Evolutionary conservation across 2,113 vertebrate species (phyloP).

Genomic region (Cepphus grylle): DNA sequence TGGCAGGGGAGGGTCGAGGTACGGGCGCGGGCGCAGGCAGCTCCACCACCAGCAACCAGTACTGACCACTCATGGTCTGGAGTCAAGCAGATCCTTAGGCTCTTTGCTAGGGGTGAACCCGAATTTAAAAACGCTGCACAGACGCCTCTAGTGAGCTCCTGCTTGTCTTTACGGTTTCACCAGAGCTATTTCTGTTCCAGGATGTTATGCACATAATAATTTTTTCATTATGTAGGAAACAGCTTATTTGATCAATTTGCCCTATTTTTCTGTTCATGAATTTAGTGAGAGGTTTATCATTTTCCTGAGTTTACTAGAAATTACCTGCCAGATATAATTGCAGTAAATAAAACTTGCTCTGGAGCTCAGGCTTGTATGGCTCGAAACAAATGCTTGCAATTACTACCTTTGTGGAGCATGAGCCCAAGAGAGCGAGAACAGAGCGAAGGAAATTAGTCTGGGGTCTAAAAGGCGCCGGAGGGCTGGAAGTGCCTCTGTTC

Average conservation of each 20-base stretch:
- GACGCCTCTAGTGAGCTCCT: background rate
- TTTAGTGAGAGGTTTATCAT: slow-evolving; percentile 25
- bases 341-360: slow-evolving; percentile 46
- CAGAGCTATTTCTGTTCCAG: slow-evolving; percentile 31
- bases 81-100: background rate
- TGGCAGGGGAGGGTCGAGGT: background rate
- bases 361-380: background rate
- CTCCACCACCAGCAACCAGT: background rate
- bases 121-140: background rate
- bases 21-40: fast-evolving
- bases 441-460: background rate
- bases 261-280: slow-evolving; percentile 21
- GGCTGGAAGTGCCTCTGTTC: background rate
- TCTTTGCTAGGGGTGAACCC: background rate
- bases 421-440: background rate
- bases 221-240: slow-evolving; percentile 23
- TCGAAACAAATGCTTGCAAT: slow-evolving; percentile 34
- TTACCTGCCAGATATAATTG: slow-evolving; percentile 54
- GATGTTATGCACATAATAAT: background rate
- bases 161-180: background rate
- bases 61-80: background rate
- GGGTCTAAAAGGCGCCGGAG: background rate
- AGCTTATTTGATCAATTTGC: slow-evolving; percentile 54
- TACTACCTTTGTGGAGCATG: background rate
- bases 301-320: slow-evolving; percentile 38